These are phyloP conservation scores for Alosa sapidissima DNA, from an alignment of 2,797 vertebrate species.

Conservation along the genomic window DNA sequence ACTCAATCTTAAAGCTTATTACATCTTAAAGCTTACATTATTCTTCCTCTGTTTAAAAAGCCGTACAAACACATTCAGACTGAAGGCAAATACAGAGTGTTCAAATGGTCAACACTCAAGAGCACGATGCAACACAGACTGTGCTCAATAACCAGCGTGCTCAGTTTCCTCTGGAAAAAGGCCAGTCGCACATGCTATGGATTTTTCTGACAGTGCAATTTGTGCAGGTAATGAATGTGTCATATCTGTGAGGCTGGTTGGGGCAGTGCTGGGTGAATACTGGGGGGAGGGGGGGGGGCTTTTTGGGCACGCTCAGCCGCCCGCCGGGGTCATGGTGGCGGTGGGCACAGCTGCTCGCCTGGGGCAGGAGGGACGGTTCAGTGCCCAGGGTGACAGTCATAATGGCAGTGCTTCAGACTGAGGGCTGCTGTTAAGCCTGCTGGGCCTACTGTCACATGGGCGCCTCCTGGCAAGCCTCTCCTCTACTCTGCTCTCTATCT, in stretches of 20 bases:
- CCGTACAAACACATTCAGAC: background rate
- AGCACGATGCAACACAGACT: background rate
- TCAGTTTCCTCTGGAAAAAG: background rate
- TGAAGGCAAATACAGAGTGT: background rate
- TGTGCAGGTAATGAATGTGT: conserved; percentile 51
- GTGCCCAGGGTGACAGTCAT: conserved; percentile 46
- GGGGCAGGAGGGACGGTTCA: conserved; percentile 52
- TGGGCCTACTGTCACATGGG: background rate
- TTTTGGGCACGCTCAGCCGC: conserved; percentile 7
- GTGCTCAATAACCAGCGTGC: background rate
- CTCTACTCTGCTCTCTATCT: background rate
- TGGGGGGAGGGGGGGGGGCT: conserved; percentile 39
- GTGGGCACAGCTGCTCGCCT: conserved; percentile 50
- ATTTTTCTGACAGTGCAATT: conserved; percentile 47
- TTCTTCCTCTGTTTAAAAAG: too few relatives aligned
- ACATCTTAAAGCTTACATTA: too few relatives aligned
- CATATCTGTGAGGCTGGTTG: conserved; percentile 48
- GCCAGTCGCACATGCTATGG: conserved; percentile 48
- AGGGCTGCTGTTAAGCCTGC: conserved; percentile 21
- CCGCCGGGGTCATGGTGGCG: conserved; percentile 35
- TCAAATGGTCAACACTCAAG: background rate
- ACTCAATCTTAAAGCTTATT: too few relatives aligned
- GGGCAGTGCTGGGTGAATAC: background rate
- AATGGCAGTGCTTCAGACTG: conserved; percentile 29
- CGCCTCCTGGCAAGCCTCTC: background rate